Base-by-base conservation (phyloP, 2,797 vertebrate genomes). In the Sandelia bainsii region DNA sequence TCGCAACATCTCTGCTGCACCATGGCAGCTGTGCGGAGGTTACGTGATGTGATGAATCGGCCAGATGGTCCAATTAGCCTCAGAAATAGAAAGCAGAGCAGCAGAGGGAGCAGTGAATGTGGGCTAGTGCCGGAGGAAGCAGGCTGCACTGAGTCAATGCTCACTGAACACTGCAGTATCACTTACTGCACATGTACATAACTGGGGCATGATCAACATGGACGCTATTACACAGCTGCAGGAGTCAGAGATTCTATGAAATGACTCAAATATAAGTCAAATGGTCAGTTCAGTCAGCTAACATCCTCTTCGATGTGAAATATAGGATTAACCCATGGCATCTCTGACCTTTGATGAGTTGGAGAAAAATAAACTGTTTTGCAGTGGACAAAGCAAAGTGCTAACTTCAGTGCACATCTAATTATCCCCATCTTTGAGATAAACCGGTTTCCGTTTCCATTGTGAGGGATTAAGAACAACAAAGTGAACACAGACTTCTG, bases 81-180 rank as follows among this genome's bases (percentile, higher is more conserved):
- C 49, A 50, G 77, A 60, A 62, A 63, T 19, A 72, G 56, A 69
- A 51, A 72, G 67, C 59, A 49, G 65, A 56, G 29, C 61, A 70
- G 62, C 32, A 25, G 66, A 63, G 48, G 37, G 37, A 52, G 61
- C 59, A 1, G 63, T 9, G 56, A 50, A 68, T 77, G 74, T 78
- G 71, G 54, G 66, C 69, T 60, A 62, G 63, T 42, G 62, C 69
- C 54, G 0, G 20, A 72, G 69, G 77, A 81, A 11, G 58, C 25
- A 67, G 29, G 65, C 73, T 50, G 59, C 49, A n/a, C 14, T 1
- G 61, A 72, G 71, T 66, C 45, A 12, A 37, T 48, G 73, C 81
- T 69, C 13, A 16, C 44, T 0, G 69, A 74, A 51, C 59, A 42
- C 70, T 57, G 77, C 57, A 45, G 61, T 4, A 66, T 80, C 80